Percentiles rank a stretch among this genome's conserved stretches.
phyloP scores from a whole-genome alignment of 2,113 vertebrate species.

The Eurypyga helias region DNA sequence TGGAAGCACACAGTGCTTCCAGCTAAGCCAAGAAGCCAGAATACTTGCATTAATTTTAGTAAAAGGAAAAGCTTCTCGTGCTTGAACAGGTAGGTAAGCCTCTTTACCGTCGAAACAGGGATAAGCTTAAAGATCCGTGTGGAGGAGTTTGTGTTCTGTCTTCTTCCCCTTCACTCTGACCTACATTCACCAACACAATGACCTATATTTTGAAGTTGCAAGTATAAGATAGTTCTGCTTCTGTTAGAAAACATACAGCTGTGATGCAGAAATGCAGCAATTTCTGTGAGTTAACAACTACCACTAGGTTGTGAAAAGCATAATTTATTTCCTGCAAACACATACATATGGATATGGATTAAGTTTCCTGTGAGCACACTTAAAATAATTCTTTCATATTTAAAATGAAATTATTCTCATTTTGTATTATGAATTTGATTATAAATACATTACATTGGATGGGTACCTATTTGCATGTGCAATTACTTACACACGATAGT shows the following conservation, averaged over 20 bases:
- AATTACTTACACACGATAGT: not conserved
- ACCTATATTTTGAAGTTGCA: conserved; percentile 54
- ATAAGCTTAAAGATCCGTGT: conserved; percentile 69
- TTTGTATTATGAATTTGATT: not conserved
- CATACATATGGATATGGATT: conserved; percentile 25
- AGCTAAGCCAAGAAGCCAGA: conserved; percentile 48
- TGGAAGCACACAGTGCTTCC: not conserved
- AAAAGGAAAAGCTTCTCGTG: conserved; percentile 70
- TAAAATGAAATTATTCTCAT: conserved; percentile 15
- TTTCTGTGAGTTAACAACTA: not conserved
- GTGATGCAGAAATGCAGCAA: not conserved
- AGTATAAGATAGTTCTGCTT: conserved; percentile 34
- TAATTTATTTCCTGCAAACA: conserved; percentile 6
- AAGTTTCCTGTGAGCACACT: not conserved
- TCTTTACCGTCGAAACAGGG: conserved; percentile 65
- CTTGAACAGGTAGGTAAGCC: conserved; percentile 65
- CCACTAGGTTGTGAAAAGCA: not conserved
- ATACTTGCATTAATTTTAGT: conserved; percentile 55
- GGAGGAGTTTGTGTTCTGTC: conserved; percentile 52
- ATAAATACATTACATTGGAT: not conserved
- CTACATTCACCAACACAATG: conserved; percentile 56
- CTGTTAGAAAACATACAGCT: conserved; percentile 5
- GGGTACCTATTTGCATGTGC: not conserved
- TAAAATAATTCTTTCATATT: conserved; percentile 34
- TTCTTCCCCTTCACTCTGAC: conserved; percentile 59